These are phyloP conservation scores for Nymphalis io DNA, from an alignment of 1,140 invertebrate species.

Conservation along the genomic window DNA sequence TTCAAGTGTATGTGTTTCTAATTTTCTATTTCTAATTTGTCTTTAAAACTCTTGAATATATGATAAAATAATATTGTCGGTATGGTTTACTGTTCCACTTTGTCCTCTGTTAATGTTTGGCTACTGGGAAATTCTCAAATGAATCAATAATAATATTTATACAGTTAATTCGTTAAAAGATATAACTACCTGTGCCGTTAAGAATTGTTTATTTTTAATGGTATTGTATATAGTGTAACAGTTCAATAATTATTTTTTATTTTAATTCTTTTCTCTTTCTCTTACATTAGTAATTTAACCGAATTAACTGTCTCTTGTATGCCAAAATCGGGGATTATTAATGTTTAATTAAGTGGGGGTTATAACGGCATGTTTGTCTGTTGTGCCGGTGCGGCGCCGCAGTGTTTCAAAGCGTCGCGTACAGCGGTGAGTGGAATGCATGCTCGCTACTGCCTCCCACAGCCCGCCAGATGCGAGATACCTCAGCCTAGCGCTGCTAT, in stretches of 20 bases:
- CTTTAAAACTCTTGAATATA: not conserved
- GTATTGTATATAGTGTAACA: too few relatives aligned
- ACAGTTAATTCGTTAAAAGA: conserved; percentile 18
- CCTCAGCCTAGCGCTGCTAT: conserved; percentile 1
- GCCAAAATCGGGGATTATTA: not conserved
- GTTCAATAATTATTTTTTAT: not conserved
- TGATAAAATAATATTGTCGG: not conserved
- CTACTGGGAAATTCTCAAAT: conserved; percentile 20
- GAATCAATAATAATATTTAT: conserved; percentile 8
- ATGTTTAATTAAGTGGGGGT: conserved; percentile 38
- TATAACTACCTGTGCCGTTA: too few relatives aligned
- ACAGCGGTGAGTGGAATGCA: conserved; percentile 91
- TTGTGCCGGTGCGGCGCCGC: conserved; percentile 79
- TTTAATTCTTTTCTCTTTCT: not conserved
- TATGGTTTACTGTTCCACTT: not conserved
- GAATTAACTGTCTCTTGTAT: not conserved
- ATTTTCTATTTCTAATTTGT: conserved; percentile 20
- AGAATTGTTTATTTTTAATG: too few relatives aligned
- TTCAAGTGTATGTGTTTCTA: conserved; percentile 14
- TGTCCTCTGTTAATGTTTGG: conserved; percentile 22
- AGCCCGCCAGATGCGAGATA: not conserved
- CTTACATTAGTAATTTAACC: not conserved
- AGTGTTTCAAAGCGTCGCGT: conserved; percentile 97
- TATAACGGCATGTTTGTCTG: conserved; percentile 79
- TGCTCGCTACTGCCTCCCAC: conserved; percentile 41